Percentiles rank a stretch among this genome's conserved stretches.
Evolutionary conservation across 2,797 vertebrate genomes (phyloP).

Genomic region (Sebastes vulpes): DNA sequence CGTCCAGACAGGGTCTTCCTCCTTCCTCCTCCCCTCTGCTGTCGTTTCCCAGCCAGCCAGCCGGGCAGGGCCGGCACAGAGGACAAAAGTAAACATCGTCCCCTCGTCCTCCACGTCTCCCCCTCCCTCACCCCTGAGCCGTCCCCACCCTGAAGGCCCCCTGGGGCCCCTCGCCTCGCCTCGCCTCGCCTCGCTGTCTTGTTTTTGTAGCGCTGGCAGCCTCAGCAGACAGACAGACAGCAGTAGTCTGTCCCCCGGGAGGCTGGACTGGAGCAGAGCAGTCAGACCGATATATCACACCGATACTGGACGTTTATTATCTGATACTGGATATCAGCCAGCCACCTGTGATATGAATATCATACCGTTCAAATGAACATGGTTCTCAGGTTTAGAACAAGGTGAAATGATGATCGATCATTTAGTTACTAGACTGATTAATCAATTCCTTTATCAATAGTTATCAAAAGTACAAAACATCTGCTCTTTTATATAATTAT

Average conservation of each 20-base stretch:
- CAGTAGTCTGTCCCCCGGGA: constrained; percentile 59
- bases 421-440: not conserved
- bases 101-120: constrained; percentile 27
- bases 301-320: constrained; percentile 17
- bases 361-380: not conserved
- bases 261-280: constrained; percentile 22
- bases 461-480: not conserved
- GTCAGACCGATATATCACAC: constrained; percentile 17
- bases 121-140: constrained; percentile 24
- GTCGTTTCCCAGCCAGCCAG: constrained; percentile 64
- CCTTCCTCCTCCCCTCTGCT: constrained; percentile 59
- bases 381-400: not conserved
- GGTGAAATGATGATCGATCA: not conserved
- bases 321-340: not conserved
- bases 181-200: constrained; percentile 63
- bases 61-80: constrained; percentile 35
- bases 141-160: constrained; percentile 52
- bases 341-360: constrained; percentile 7
- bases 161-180: constrained; percentile 71
- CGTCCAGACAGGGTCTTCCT: constrained; percentile 74
- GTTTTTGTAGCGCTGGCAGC: constrained; percentile 80
- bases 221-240: constrained; percentile 73
- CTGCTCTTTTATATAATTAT: not conserved
- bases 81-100: constrained; percentile 79
- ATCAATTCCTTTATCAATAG: not conserved